Percentiles rank a stretch among this genome's conserved stretches.
These are phyloP conservation scores for Pteronura brasiliensis DNA, from an alignment of 2,113 vertebrate genomes.

Conservation along the genomic window DNA sequence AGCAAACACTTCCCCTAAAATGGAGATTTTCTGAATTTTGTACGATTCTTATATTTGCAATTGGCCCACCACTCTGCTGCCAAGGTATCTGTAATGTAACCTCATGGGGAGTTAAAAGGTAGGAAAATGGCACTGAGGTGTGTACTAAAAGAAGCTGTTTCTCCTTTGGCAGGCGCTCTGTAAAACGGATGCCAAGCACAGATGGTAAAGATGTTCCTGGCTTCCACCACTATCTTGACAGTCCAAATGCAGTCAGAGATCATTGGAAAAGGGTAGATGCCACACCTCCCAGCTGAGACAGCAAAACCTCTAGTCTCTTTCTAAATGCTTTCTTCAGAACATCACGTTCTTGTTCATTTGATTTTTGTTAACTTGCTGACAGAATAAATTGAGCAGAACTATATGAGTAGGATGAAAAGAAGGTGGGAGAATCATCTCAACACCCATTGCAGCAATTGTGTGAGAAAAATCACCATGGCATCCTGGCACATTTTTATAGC, in stretches of 20 bases:
- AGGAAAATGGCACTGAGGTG: slow-evolving; percentile 37
- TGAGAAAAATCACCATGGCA: slow-evolving; percentile 6
- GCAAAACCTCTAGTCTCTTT: background rate
- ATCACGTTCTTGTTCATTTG: background rate
- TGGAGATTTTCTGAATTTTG: background rate
- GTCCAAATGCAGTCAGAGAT: slow-evolving; percentile 35
- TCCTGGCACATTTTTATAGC: background rate
- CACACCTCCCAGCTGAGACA: background rate
- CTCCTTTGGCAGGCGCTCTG: slow-evolving; percentile 46
- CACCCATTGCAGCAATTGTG: background rate
- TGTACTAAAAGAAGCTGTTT: slow-evolving; percentile 54
- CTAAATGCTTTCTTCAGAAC: slow-evolving; percentile 11
- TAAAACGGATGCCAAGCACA: slow-evolving; percentile 29
- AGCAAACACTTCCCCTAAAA: background rate
- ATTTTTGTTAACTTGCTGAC: slow-evolving; percentile 5
- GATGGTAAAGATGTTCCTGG: slow-evolving; percentile 64
- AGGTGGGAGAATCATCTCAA: background rate
- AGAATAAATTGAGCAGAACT: slow-evolving; percentile 23
- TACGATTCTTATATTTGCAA: background rate
- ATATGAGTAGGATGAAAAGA: background rate
- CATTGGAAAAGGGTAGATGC: background rate
- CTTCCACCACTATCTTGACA: slow-evolving; percentile 7
- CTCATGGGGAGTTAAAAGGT: slow-evolving; percentile 42
- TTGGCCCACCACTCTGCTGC: background rate
- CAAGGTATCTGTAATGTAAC: background rate